A percentile compares a stretch with the other conserved stretches of the same genome.
Conservation (phyloP, 1,140 invertebrate species). For the Ostrea denselamellosa region DNA sequence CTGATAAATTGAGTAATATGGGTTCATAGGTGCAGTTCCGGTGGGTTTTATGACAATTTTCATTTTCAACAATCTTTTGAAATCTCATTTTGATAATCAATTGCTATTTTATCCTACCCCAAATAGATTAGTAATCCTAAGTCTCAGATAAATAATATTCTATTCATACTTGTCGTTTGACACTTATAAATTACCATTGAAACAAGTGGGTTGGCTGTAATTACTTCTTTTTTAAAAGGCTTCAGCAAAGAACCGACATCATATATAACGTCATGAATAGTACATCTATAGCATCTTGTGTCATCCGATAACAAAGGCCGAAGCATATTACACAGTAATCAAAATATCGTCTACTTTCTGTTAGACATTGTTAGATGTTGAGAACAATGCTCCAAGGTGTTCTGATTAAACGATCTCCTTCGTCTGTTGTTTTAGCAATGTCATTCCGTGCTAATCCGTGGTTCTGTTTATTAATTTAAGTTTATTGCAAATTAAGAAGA, state of each 20-base stretch:
- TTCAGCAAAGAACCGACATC: background rate
- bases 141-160: background rate
- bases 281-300: background rate
- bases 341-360: background rate
- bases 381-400: background rate
- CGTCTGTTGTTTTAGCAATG: background rate
- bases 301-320: background rate
- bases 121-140: background rate
- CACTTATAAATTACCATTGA: background rate
- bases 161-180: background rate
- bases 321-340: background rate
- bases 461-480: background rate
- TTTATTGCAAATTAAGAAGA: slow-evolving; percentile 28
- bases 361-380: background rate
- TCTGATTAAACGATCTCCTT: background rate
- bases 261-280: background rate
- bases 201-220: background rate
- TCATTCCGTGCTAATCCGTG: background rate
- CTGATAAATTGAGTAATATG: slow-evolving; percentile 5
- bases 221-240: background rate
- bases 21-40: background rate
- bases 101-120: slow-evolving; percentile 1
- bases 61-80: background rate
- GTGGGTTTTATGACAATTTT: background rate
- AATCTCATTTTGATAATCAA: slow-evolving; percentile 1